Base-by-base conservation (phyloP, 37 sponge, comb jelly and placozoan species). In the Ephydatia muelleri region DNA sequence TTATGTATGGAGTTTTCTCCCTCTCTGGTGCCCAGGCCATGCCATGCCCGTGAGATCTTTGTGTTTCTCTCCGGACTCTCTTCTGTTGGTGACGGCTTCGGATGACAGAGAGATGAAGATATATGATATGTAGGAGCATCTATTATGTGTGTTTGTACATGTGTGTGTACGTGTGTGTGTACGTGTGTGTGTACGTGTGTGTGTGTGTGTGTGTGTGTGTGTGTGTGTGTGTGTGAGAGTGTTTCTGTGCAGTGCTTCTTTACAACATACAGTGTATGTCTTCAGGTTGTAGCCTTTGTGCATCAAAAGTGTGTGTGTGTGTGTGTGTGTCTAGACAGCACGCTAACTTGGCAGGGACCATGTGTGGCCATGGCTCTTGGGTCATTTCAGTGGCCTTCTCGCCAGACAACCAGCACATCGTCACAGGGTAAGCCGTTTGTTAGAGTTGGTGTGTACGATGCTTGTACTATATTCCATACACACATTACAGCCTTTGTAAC, bases 51-150 rank as follows among this genome's bases (percentile, higher is more conserved):
- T 99, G 21, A 70, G 99, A 27, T 93, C 94, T 66, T 89, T 99
- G 32, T 90, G 94, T 23, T 99, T 96, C 87, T 99, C 99, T 30
- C 92, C 94, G 2, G 97, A 99, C 77, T 97, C 97, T 12, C 86
- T 88, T 64, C 86, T 93, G 3, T 88, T 99, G 8, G 90, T 95
- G 37, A 99, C 99, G 2, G 98, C 93, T 0, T 97, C 97, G 26
- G 99, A 99, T 71, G 99, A 99, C 78, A 96, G 83, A 65, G 91
- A 95, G 80, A 95, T 99, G 81, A 99, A 99, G 79, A 91, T 99
- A 70, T 99, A 96, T 82, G 99, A 99, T 77, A 94, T 91, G 91
- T 94, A 88, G 84, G n/a, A n/a, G n/a, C n/a, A n/a, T n/a, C n/a
- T n/a, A n/a, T n/a, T n/a, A n/a, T n/a, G n/a, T n/a, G n/a, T n/a